Evolutionary conservation across 64 coral and sea anemone species (phyloP).

Genomic region (Anthopleura sola): DNA sequence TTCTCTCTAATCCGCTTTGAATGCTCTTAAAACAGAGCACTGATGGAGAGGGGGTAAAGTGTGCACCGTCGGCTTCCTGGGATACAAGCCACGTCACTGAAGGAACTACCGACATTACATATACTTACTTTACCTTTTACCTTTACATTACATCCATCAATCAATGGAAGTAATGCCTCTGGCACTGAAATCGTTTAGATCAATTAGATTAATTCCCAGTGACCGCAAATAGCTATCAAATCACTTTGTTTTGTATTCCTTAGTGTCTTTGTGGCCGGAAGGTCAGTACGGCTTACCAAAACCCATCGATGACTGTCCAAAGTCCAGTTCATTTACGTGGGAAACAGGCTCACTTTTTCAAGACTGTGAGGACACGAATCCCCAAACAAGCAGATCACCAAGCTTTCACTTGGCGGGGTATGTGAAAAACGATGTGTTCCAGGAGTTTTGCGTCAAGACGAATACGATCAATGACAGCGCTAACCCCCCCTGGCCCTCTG

Average conservation of each 20-base stretch:
- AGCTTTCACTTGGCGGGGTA: slow-evolving; percentile 36
- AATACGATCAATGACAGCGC: neutral
- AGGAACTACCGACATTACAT: too few species aligned
- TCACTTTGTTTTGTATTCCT: neutral
- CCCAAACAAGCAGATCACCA: slow-evolving; percentile 23
- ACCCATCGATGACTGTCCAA: slow-evolving; percentile 47
- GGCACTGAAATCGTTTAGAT: too few species aligned
- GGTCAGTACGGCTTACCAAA: slow-evolving; percentile 54
- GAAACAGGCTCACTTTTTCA: slow-evolving; percentile 28
- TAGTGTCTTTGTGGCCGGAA: slow-evolving; percentile 31
- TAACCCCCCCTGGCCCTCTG: slow-evolving; percentile 34
- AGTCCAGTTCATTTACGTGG: slow-evolving; percentile 20
- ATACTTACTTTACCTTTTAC: too few species aligned
- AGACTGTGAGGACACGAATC: slow-evolving; percentile 60
- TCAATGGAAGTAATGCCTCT: too few species aligned
- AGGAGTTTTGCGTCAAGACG: slow-evolving; percentile 59
- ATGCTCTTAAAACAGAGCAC: too few species aligned
- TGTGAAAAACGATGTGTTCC: slow-evolving; percentile 34
- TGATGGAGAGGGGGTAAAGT: too few species aligned
- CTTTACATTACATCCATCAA: too few species aligned
- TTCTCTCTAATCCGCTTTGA: too few species aligned
- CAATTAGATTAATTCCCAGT: too few species aligned
- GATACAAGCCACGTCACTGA: too few species aligned
- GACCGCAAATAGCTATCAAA: too few species aligned
- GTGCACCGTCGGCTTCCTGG: too few species aligned